phyloP scores from a whole-genome alignment of 2,797 vertebrate genomes.

The Diglossa cyanea region DNA sequence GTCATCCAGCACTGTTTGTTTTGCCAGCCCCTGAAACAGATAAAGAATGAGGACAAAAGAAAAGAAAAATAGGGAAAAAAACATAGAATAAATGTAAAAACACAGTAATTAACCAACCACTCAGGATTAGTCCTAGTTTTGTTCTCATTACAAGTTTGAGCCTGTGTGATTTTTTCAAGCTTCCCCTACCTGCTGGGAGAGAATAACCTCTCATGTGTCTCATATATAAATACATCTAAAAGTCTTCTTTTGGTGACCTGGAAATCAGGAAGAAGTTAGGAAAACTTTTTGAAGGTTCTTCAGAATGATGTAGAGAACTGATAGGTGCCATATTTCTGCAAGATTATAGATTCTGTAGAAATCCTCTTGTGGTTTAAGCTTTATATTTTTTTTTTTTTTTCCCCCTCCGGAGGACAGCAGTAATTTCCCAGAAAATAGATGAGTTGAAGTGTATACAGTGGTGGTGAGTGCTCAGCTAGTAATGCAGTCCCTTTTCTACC shows the following conservation, averaged over 20 bases:
- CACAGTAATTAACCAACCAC: neutral
- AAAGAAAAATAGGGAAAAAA: neutral
- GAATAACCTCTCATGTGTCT: neutral
- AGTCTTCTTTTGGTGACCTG: neutral
- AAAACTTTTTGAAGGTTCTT: neutral
- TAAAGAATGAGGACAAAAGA: neutral
- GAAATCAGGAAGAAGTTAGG: neutral
- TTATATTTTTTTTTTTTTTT: neutral
- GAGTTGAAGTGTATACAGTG: neutral
- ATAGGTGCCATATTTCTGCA: neutral
- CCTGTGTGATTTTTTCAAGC: neutral
- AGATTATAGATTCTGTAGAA: neutral
- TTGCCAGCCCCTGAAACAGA: neutral
- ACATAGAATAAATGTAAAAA: neutral
- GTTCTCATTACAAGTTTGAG: neutral
- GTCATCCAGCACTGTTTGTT: neutral
- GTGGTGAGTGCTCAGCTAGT: neutral
- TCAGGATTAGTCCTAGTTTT: neutral
- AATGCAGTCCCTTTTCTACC: neutral
- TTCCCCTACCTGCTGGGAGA: neutral
- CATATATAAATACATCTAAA: neutral
- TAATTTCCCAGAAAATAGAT: neutral
- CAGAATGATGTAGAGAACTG: neutral
- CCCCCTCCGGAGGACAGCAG: neutral
- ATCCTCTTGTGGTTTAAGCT: neutral